Evolutionary conservation across 2,113 vertebrate genomes (phyloP).

Genomic region (Kryptolebias marmoratus): DNA sequence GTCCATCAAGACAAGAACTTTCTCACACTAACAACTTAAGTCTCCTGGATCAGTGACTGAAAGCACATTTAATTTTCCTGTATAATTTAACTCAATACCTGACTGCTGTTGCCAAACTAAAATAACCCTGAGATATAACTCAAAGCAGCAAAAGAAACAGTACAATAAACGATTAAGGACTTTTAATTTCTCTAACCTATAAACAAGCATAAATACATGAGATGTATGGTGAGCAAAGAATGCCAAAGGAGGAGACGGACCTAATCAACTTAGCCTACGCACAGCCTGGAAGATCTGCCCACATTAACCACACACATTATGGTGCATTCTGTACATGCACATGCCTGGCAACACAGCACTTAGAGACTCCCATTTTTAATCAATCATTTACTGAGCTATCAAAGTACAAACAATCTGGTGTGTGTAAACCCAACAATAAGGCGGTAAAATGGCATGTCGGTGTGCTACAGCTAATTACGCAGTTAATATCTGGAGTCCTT

Average conservation of each 20-base stretch:
- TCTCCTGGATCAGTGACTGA: neutral
- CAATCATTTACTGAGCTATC: constrained; percentile 50
- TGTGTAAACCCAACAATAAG: constrained; percentile 27
- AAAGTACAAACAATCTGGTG: constrained; percentile 43
- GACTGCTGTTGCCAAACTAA: neutral
- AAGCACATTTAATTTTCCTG: neutral
- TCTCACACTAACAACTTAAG: neutral
- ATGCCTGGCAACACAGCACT: constrained; percentile 50
- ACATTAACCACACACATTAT: constrained; percentile 65
- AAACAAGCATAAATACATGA: constrained; percentile 25
- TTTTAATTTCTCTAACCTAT: constrained; percentile 11
- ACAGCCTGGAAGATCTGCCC: constrained; percentile 68
- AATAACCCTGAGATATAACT: neutral
- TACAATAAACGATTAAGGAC: constrained; percentile 2
- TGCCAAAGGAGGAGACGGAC: constrained; percentile 56
- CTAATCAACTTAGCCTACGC: constrained; percentile 62
- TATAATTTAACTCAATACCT: constrained; percentile 3
- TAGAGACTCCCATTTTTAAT: constrained; percentile 40
- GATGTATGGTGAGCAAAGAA: constrained; percentile 56
- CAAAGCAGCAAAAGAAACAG: neutral
- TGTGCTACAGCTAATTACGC: constrained; percentile 22
- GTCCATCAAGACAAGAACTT: constrained; percentile 4
- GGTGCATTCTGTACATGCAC: constrained; percentile 63
- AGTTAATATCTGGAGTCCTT: constrained; percentile 15
- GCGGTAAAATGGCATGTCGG: constrained; percentile 25